A percentile compares a stretch with the other conserved stretches of the same genome.
Conservation (phyloP, 37 sponge, comb jelly and placozoan species). For the Chondrosia reniformis region DNA sequence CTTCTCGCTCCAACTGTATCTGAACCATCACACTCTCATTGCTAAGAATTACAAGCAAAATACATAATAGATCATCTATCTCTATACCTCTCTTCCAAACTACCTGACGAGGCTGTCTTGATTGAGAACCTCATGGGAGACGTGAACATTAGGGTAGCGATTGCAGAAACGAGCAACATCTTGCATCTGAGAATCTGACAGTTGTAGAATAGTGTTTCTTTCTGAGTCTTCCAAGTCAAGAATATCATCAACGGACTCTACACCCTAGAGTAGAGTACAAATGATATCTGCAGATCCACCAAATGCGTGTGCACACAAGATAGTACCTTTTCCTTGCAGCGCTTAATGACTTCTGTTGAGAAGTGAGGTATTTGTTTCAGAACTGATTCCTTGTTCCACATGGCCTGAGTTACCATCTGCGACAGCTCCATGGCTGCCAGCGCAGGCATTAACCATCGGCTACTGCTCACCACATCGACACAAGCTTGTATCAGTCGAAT, state of each 20-base stretch:
- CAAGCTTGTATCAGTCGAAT: constrained; percentile 91
- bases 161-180: constrained; percentile 97
- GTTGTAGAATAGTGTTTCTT: constrained; percentile 67
- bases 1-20: constrained; percentile 89
- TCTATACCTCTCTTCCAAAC: neutral
- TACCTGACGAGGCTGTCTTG: constrained; percentile 74
- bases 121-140: constrained; percentile 71
- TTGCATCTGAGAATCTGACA: constrained; percentile 88
- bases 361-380: constrained; percentile 99
- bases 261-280: constrained; percentile 19
- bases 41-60: constrained; percentile 28
- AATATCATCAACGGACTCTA: constrained; percentile 96
- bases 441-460: constrained; percentile 95
- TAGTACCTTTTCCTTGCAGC: constrained; percentile 72
- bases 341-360: constrained; percentile 85
- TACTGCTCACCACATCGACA: constrained; percentile 98
- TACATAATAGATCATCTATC: neutral
- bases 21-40: constrained; percentile 64
- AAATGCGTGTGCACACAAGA: neutral
- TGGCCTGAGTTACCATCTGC: constrained; percentile 99
- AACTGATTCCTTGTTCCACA: constrained; percentile 97
- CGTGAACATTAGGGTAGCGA: constrained; percentile 97
- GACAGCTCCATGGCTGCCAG: constrained; percentile 96
- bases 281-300: neutral
- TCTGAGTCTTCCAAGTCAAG: constrained; percentile 98